Base-by-base conservation (phyloP, 2,888 invertebrate species). In the Lasioglossum marginatum region DNA sequence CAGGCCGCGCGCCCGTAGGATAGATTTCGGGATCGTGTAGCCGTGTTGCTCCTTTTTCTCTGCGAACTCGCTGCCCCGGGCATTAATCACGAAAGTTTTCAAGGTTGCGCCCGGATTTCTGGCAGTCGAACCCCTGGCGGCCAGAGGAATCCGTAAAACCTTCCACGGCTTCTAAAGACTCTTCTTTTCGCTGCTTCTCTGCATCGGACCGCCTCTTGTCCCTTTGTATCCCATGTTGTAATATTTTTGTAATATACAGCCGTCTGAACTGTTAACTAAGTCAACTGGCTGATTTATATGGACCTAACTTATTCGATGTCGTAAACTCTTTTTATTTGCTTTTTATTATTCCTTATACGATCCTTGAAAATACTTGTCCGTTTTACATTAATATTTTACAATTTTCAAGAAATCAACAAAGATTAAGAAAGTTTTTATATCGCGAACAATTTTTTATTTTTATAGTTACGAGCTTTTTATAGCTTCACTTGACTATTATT, bases 51-150 rank as follows among this genome's bases (percentile, higher is more conserved):
- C 34, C 81, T 81, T 77, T 81, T 85, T 72, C 74, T 4, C 76
- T 10, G 27, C 23, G 45, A 76, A 68, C 77, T 85, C 37, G 73
- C 71, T 77, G 63, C 31, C 75, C 63, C 60, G 57, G 76, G 83
- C 86, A 87, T 86, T 87, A 87, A 86, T 87, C 86, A 87, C 77
- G 77, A 70, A 87, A 87, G 34, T 87, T 87, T 83, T 86, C 86
- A 86, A 86, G 86, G 86, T 86, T 86, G 81, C 72, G 34, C 43
- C 37, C 68, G 72, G 66, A 31, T 78, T 86, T 71, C 77, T 77
- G 70, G 37, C 76, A 66, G 52, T 34, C 70, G 37, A 40, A 45
- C 14, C 70, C 40, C 23, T 66, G 16, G 12, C 60, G 45, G 43
- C 70, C 68, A 40, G n/a, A 45, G 52, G 70, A 78, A 73, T 27